Conservation (phyloP, 1,140 invertebrate species). For the Pemphigus obesinymphae region DNA sequence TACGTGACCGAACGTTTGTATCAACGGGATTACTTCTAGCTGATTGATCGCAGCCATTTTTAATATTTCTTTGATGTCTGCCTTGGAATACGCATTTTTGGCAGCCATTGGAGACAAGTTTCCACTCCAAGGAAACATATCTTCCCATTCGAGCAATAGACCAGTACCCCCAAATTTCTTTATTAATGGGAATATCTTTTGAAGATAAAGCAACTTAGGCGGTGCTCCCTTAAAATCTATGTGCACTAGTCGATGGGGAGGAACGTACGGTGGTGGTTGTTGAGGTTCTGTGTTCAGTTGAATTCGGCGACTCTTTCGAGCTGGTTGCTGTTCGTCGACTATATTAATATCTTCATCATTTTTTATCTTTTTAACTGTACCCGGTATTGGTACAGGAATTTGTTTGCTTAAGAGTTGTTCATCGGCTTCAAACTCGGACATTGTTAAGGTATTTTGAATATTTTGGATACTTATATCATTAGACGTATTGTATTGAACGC, state of each 20-base stretch:
- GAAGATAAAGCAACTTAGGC: constrained; percentile 66
- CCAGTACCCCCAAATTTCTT: constrained; percentile 77
- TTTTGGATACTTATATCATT: constrained; percentile 35
- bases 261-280: constrained; percentile 44
- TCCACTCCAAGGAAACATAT: constrained; percentile 90
- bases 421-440: neutral
- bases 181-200: constrained; percentile 69
- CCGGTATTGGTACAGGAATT: neutral
- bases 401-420: constrained; percentile 11
- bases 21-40: constrained; percentile 62
- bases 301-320: neutral
- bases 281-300: neutral
- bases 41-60: constrained; percentile 60
- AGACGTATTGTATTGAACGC: constrained; percentile 48
- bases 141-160: constrained; percentile 91
- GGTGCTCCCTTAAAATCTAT: constrained; percentile 88
- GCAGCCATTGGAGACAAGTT: constrained; percentile 62
- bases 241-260: constrained; percentile 60
- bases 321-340: constrained; percentile 34
- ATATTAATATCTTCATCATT: constrained; percentile 43
- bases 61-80: constrained; percentile 64
- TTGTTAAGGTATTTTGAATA: neutral
- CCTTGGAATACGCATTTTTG: constrained; percentile 68
- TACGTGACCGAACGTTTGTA: constrained; percentile 69
- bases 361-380: neutral